Conservation (phyloP, 2,113 vertebrate genomes). For the Thamnaconus septentrionalis region DNA sequence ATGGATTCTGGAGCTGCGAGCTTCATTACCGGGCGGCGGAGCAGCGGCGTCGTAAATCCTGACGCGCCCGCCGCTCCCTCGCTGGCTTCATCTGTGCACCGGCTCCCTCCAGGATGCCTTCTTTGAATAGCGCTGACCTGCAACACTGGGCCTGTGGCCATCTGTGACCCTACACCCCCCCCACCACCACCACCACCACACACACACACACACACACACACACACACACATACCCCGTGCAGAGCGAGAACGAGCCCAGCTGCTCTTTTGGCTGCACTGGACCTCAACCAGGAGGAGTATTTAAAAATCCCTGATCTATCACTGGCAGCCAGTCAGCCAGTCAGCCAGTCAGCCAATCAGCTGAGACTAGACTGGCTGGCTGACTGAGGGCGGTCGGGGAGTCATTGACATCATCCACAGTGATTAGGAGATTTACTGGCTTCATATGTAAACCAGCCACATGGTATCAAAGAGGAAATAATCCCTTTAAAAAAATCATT, state of each 20-base stretch:
- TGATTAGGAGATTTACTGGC: conserved; percentile 44
- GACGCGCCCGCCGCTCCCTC: too few relatives aligned
- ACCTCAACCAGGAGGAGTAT: conserved; percentile 63
- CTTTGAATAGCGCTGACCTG: too few relatives aligned
- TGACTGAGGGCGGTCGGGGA: conserved; percentile 7
- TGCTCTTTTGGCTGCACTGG: conserved; percentile 59
- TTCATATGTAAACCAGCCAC: conserved; percentile 47
- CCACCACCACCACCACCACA: background rate
- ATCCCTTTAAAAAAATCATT: conserved; percentile 36
- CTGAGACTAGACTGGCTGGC: conserved; percentile 5
- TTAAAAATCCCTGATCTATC: conserved; percentile 72
- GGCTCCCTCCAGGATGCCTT: too few relatives aligned
- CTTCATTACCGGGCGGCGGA: too few relatives aligned
- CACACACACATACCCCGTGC: background rate
- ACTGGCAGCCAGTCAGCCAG: conserved; percentile 46
- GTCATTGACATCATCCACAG: conserved; percentile 47
- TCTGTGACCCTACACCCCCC: too few relatives aligned
- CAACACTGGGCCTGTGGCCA: too few relatives aligned
- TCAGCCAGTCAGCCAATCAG: conserved; percentile 46
- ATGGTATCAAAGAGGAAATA: conserved; percentile 31
- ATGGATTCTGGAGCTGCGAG: too few relatives aligned
- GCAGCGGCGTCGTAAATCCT: too few relatives aligned
- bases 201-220: background rate
- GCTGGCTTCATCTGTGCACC: too few relatives aligned
- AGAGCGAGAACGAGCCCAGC: conserved; percentile 61